These are phyloP conservation scores for Carassius gibelio DNA, from an alignment of 2,113 vertebrate genomes.

Conservation along the genomic window DNA sequence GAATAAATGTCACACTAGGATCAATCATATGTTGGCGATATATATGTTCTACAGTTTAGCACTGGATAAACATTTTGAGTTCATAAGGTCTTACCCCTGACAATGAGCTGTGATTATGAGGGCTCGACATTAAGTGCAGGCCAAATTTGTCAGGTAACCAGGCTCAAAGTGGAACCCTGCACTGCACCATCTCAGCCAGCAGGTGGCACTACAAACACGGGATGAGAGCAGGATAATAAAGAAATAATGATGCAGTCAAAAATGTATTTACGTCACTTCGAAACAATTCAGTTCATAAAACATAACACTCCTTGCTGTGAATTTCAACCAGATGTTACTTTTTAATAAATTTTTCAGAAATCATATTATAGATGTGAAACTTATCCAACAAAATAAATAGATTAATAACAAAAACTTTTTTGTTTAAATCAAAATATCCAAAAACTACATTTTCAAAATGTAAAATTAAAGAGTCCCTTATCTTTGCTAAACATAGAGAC, in stretches of 20 bases:
- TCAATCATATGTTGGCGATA: neutral
- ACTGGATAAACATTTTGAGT: neutral
- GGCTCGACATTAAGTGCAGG: neutral
- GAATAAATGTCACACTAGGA: neutral
- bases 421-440: too few relatives aligned
- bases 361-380: too few relatives aligned
- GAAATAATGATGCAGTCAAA: neutral
- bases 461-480: too few relatives aligned
- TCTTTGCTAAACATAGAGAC: too few relatives aligned
- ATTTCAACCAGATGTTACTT: neutral
- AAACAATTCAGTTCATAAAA: neutral
- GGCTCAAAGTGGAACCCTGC: neutral
- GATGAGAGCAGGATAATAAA: neutral
- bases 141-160: constrained; percentile 26
- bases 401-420: too few relatives aligned
- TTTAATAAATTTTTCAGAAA: too few relatives aligned
- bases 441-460: too few relatives aligned
- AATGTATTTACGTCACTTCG: neutral
- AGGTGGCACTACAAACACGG: neutral
- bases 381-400: too few relatives aligned
- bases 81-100: neutral
- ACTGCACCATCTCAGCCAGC: constrained; percentile 10
- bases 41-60: neutral
- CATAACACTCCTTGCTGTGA: neutral
- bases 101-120: neutral